phyloP scores from a whole-genome alignment of 2,888 invertebrate genomes.

The Petrolisthes cinctipes region DNA sequence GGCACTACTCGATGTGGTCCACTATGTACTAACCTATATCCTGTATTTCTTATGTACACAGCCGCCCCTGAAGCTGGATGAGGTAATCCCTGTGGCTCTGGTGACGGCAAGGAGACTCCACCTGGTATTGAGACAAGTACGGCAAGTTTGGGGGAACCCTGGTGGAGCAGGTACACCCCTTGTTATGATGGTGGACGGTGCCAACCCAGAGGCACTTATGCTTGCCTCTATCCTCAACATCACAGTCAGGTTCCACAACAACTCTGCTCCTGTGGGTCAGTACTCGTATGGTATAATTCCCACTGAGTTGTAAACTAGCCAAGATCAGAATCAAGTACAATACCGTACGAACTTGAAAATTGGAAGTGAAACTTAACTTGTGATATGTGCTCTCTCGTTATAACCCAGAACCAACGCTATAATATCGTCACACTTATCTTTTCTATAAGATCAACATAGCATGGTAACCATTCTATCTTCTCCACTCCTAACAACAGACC shows the following conservation, averaged over 20 bases:
- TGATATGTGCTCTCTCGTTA: too few relatives aligned
- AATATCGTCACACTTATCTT: too few relatives aligned
- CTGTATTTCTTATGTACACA: background rate
- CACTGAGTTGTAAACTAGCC: background rate
- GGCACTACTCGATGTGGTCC: background rate
- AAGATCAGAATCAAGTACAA: too few relatives aligned
- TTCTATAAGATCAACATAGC: too few relatives aligned
- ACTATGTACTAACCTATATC: background rate
- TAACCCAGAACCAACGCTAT: too few relatives aligned
- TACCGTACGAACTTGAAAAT: too few relatives aligned
- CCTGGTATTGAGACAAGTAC: constrained; percentile 45
- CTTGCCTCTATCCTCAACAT: constrained; percentile 42
- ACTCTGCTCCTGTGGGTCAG: constrained; percentile 24
- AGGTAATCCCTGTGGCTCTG: constrained; percentile 55
- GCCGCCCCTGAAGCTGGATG: constrained; percentile 33
- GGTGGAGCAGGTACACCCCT: constrained; percentile 51
- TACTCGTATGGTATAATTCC: background rate
- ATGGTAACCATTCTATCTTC: too few relatives aligned
- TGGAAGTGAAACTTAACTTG: too few relatives aligned
- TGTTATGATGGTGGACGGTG: constrained; percentile 50
- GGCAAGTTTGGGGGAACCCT: constrained; percentile 10
- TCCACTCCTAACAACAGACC: too few relatives aligned
- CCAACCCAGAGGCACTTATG: constrained; percentile 36
- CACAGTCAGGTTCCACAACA: constrained; percentile 40
- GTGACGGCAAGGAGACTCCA: constrained; percentile 53